These are phyloP conservation scores for Unio pictorum DNA, from an alignment of 2,888 invertebrate species.

Conservation along the genomic window DNA sequence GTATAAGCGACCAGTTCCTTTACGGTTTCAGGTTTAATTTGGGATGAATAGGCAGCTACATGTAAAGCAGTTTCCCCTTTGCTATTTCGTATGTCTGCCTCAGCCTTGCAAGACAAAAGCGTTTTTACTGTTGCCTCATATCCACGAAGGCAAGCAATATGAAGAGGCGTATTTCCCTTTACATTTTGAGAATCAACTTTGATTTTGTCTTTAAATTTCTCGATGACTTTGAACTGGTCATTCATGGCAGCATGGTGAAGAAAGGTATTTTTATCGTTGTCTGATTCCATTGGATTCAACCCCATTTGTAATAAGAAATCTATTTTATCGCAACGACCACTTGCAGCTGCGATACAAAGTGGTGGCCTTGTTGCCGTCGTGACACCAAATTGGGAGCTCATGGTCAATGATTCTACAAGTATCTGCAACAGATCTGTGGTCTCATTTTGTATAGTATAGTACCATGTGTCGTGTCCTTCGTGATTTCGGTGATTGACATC, in stretches of 20 bases:
- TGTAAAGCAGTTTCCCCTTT: slow-evolving; percentile 64
- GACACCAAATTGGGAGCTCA: not conserved
- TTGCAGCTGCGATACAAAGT: slow-evolving; percentile 39
- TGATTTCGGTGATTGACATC: slow-evolving; percentile 57
- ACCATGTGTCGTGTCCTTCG: slow-evolving; percentile 63
- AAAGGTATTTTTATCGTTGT: slow-evolving; percentile 62
- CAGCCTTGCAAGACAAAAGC: slow-evolving; percentile 56
- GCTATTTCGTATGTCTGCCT: slow-evolving; percentile 59
- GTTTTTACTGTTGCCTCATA: slow-evolving; percentile 46
- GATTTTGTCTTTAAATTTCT: slow-evolving; percentile 39
- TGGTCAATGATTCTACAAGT: slow-evolving; percentile 33
- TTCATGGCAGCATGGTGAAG: slow-evolving; percentile 64
- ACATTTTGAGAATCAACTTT: slow-evolving; percentile 54
- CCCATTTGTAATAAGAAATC: slow-evolving; percentile 52
- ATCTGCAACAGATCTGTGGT: slow-evolving; percentile 46
- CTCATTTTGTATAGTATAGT: slow-evolving; percentile 57
- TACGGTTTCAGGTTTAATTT: slow-evolving; percentile 49
- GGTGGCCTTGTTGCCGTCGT: slow-evolving; percentile 13
- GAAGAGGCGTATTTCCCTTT: slow-evolving; percentile 65
- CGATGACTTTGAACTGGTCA: slow-evolving; percentile 50
- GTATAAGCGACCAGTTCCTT: slow-evolving; percentile 58
- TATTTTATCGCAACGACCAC: slow-evolving; percentile 56
- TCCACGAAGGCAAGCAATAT: slow-evolving; percentile 64
- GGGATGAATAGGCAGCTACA: slow-evolving; percentile 49
- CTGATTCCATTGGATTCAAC: slow-evolving; percentile 44